Base-by-base conservation (phyloP, 1,140 invertebrate genomes). In the Asbolus verrucosus region DNA sequence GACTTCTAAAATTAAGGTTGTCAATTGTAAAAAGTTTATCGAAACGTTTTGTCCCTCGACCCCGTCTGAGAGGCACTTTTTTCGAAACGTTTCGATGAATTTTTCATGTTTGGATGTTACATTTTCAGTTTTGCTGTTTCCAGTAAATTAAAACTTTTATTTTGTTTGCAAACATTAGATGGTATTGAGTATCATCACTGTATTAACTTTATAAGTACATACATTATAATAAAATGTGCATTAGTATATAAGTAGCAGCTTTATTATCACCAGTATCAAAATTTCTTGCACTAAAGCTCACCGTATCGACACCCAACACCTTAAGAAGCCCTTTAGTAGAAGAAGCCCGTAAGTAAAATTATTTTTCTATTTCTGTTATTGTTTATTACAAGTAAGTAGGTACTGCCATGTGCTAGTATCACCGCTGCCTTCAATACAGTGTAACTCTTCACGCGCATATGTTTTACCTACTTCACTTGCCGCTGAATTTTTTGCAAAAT, bases 181-280 rank as follows among this genome's bases (percentile, higher is more conserved):
- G 31, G 33, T 38, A 63, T 63, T 41, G 60, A 62, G 9, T 63
- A 63, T 63, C 61, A 63, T 63, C 61, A 63, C 61, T 63, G 54
- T 46, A 46, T 69, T 50, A 43, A 69, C 59, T 69, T 69, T 62
- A 69, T 43, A 63, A 63, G 21, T 54, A 15, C 24, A 43, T 24
- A 19, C 19, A 63, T 62, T 67, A 54, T 38, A 71, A 71, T 71
- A 71, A 71, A 67, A 60, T 67, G 61, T 67, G 70, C 70, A 71
- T 67, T 61, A 60, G 65, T 67, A 46, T 43, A 43, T 62, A 41
- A 33, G 65, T 67, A 71, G 70, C 24, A 16, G 70, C 70, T 71
- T 67, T 41, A 63, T 63, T 39, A 16, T 19, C 36, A 63, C 39
- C 33, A 21, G 24, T 31, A 24, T 39, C 14, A 11, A 39, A 6